Percentiles rank a stretch among this genome's conserved stretches.
These are phyloP conservation scores for Pithecia hirsuta DNA, from an alignment of 2,797 vertebrate genomes.

Conservation along the genomic window DNA sequence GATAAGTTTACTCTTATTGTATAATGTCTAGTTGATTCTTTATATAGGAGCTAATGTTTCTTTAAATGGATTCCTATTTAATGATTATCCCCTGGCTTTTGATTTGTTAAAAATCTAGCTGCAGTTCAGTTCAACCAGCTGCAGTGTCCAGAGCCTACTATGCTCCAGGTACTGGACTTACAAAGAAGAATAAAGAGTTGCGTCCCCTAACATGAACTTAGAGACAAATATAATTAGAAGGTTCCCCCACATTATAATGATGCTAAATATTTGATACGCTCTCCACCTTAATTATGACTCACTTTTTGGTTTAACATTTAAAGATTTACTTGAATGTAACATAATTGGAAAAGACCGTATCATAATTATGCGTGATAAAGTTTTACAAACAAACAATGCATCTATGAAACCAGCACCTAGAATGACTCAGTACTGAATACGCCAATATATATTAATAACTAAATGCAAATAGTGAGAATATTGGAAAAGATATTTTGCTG, in stretches of 20 bases:
- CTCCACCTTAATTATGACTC: neutral
- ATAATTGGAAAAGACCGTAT: neutral
- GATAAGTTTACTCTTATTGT: neutral
- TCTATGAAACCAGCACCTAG: neutral
- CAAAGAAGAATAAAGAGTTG: neutral
- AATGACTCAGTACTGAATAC: neutral
- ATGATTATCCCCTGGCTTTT: neutral
- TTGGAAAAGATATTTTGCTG: neutral
- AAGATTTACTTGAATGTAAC: neutral
- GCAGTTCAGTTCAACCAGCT: neutral
- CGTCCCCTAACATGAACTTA: neutral
- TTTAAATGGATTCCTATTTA: neutral
- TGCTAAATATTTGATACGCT: neutral
- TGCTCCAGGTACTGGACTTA: neutral
- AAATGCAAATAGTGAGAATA: neutral
- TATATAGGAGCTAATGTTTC: neutral
- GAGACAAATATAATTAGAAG: neutral
- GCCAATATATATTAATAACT: neutral
- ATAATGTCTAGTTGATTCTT: neutral
- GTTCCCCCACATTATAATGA: neutral
- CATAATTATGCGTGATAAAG: neutral
- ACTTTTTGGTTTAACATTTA: neutral
- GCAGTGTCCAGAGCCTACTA: neutral
- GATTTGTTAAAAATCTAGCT: neutral
- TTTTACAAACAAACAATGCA: neutral